Percentiles rank a stretch among this genome's conserved stretches.
Conservation (phyloP, 2,888 invertebrate species). For the Agrilus mali region DNA sequence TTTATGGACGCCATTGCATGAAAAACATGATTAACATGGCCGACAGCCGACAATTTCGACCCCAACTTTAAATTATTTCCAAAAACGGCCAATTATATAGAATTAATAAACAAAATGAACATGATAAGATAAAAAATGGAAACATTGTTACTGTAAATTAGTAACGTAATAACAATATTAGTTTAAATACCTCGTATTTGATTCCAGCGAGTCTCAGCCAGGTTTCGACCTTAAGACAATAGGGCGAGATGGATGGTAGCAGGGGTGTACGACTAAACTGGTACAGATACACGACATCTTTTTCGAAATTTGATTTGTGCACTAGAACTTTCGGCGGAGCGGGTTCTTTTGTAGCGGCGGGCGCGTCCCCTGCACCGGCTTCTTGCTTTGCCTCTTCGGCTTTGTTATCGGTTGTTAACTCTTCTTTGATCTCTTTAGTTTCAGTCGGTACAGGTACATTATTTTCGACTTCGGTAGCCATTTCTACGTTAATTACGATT, state of each 20-base stretch:
- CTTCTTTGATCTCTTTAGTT: slow-evolving; percentile 39
- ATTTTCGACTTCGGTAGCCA: slow-evolving; percentile 69
- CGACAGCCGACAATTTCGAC: no score
- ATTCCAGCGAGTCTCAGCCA: slow-evolving; percentile 85
- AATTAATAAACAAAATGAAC: not conserved
- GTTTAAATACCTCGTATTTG: slow-evolving; percentile 77
- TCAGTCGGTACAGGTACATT: slow-evolving; percentile 47
- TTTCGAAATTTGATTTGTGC: slow-evolving; percentile 79
- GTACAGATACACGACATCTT: slow-evolving; percentile 87
- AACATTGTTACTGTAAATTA: not conserved
- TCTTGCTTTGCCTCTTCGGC: slow-evolving; percentile 36
- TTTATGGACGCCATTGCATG: no score
- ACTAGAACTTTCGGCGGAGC: slow-evolving; percentile 65
- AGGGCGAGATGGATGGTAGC: slow-evolving; percentile 82
- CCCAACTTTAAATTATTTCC: no score
- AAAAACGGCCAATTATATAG: no score
- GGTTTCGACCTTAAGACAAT: slow-evolving; percentile 91
- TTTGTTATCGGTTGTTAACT: slow-evolving; percentile 39
- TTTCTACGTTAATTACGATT: slow-evolving; percentile 28
- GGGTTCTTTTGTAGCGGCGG: slow-evolving; percentile 45
- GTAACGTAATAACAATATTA: not conserved
- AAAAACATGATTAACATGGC: no score
- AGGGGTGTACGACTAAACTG: slow-evolving; percentile 86
- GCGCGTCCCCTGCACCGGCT: slow-evolving; percentile 35
- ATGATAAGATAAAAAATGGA: not conserved